These are phyloP conservation scores for Heliconius sara DNA, from an alignment of 2,888 invertebrate genomes.

Conservation along the genomic window DNA sequence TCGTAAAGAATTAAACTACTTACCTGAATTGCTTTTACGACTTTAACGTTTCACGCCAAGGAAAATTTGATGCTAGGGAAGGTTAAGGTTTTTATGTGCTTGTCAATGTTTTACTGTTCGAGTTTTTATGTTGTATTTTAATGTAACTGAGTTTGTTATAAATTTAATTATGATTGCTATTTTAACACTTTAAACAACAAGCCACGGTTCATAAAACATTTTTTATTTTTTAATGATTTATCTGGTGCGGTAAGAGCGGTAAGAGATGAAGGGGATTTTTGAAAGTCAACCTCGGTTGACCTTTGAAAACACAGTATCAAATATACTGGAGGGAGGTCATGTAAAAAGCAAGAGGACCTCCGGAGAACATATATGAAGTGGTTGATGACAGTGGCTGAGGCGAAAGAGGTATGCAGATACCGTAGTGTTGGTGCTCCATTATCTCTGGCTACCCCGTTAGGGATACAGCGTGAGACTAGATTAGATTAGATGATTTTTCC, in stretches of 20 bases:
- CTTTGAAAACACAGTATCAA: too few species aligned
- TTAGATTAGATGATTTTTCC: not conserved
- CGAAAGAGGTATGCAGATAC: too few species aligned
- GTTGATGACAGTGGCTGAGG: too few species aligned
- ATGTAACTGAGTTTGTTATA: conserved; percentile 12
- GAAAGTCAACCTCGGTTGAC: too few species aligned
- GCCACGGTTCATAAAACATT: not conserved
- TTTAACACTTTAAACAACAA: not conserved
- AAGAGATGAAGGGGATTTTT: too few species aligned
- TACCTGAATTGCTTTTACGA: conserved; percentile 71
- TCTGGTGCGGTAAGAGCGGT: too few species aligned
- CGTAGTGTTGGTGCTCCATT: not conserved
- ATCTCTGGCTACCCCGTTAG: not conserved
- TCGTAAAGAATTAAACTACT: conserved; percentile 70
- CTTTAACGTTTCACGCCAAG: conserved; percentile 61
- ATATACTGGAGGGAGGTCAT: too few species aligned
- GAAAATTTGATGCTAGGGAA: conserved; percentile 65
- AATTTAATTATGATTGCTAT: conserved; percentile 15
- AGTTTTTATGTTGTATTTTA: conserved; percentile 61
- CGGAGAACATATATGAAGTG: too few species aligned
- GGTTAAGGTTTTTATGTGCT: conserved; percentile 53
- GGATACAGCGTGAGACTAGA: not conserved
- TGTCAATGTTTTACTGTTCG: conserved; percentile 55
- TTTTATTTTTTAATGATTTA: too few species aligned
- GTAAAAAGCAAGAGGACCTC: too few species aligned